Percentiles rank a stretch among this genome's conserved stretches.
Evolutionary conservation across 2,113 vertebrate genomes (phyloP).

Genomic region (Labeo catla): DNA sequence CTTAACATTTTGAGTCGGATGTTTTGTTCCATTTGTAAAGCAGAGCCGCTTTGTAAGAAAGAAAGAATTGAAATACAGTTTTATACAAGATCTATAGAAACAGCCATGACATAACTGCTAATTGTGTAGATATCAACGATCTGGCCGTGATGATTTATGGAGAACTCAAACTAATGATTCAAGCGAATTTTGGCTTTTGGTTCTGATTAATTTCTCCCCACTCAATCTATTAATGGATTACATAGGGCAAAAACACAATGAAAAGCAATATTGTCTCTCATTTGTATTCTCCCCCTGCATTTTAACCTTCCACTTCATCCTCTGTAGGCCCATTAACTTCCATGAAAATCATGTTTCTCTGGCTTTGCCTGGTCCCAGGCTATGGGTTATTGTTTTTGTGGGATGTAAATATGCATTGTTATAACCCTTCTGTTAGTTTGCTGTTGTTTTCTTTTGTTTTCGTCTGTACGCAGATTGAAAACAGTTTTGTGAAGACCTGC

Average conservation of each 20-base stretch:
- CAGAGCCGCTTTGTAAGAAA: neutral
- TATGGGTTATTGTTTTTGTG: slow-evolving; percentile 64
- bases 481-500: slow-evolving; percentile 76
- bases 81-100: slow-evolving; percentile 15
- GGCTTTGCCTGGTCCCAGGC: slow-evolving; percentile 61
- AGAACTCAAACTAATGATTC: slow-evolving; percentile 43
- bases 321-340: slow-evolving; percentile 52
- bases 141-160: slow-evolving; percentile 28
- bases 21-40: slow-evolving; percentile 21
- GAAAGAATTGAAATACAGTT: neutral
- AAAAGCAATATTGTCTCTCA: slow-evolving; percentile 56
- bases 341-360: slow-evolving; percentile 55
- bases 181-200: slow-evolving; percentile 34
- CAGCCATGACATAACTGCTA: slow-evolving; percentile 20
- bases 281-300: slow-evolving; percentile 19
- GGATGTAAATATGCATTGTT: slow-evolving; percentile 80
- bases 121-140: slow-evolving; percentile 18
- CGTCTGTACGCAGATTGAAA: slow-evolving; percentile 75
- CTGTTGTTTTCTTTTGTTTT: slow-evolving; percentile 67
- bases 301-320: slow-evolving; percentile 39
- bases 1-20: neutral
- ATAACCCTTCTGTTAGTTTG: slow-evolving; percentile 71
- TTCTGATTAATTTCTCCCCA: slow-evolving; percentile 12
- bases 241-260: slow-evolving; percentile 42
- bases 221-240: slow-evolving; percentile 46